A percentile compares a stretch with the other conserved stretches of the same genome.
phyloP scores from a whole-genome alignment of 2,888 invertebrate species.

The Macaria liturata region DNA sequence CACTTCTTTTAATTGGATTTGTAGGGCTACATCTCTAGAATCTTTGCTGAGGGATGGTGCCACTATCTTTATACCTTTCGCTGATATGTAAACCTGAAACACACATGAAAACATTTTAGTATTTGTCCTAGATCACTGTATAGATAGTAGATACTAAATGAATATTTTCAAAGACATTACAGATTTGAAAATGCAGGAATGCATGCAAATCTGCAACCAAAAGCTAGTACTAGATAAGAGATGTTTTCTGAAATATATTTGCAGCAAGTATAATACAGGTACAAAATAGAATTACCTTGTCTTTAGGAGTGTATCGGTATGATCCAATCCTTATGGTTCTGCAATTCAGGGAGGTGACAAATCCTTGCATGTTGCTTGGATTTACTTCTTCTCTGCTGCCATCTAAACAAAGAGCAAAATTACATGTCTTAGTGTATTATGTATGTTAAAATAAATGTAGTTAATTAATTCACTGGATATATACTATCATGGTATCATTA shows the following conservation, averaged over 20 bases:
- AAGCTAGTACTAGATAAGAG: no score
- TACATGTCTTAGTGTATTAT: neutral
- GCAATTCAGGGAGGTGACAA: slow-evolving; percentile 85
- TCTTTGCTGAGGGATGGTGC: slow-evolving; percentile 84
- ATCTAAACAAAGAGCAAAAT: slow-evolving; percentile 62
- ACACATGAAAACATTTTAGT: neutral
- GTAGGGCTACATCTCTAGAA: slow-evolving; percentile 82
- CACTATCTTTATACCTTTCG: slow-evolving; percentile 84
- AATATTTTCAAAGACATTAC: no score
- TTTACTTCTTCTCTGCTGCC: slow-evolving; percentile 79
- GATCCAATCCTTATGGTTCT: slow-evolving; percentile 93
- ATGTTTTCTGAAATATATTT: no score
- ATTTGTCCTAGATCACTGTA: no score
- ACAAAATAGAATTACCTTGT: no score
- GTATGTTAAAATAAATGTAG: neutral
- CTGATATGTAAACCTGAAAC: slow-evolving; percentile 81
- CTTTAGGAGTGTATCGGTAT: slow-evolving; percentile 89
- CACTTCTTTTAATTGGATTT: slow-evolving; percentile 87
- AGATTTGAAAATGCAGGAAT: no score
- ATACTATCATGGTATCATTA: neutral
- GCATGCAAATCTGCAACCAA: no score
- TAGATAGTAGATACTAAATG: no score
- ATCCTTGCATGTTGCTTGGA: slow-evolving; percentile 66
- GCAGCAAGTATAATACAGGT: no score
- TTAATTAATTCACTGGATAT: neutral